phyloP scores from a whole-genome alignment of 2,888 invertebrate genomes.

The Oxystoma pomonae region DNA sequence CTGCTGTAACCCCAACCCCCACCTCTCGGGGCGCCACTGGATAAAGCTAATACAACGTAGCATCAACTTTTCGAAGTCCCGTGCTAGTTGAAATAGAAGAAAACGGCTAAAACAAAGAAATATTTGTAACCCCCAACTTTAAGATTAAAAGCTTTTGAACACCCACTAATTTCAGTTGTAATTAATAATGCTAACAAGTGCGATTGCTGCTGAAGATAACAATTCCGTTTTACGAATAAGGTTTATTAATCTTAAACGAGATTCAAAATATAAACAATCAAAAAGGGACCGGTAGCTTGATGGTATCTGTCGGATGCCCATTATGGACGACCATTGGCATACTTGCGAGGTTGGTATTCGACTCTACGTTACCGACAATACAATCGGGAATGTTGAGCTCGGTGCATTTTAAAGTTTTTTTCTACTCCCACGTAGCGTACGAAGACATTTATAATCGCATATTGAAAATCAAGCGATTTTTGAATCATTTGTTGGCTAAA shows the following conservation, averaged over 20 bases:
- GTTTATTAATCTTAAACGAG: slow-evolving; percentile 38
- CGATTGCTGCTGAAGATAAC: slow-evolving; percentile 6
- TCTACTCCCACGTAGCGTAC: slow-evolving; percentile 21
- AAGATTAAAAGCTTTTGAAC: too few species aligned
- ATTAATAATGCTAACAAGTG: too few species aligned
- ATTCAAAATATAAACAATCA: slow-evolving; percentile 30
- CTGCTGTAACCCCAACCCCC: too few species aligned
- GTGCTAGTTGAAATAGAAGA: too few species aligned
- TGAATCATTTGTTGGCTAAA: too few species aligned
- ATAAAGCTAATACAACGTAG: too few species aligned
- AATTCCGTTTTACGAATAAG: slow-evolving; percentile 30
- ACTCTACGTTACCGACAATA: slow-evolving; percentile 26
- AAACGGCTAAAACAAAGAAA: too few species aligned
- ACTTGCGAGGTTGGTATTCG: slow-evolving; percentile 27
- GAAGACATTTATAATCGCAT: slow-evolving; percentile 8
- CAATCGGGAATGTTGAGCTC: slow-evolving; percentile 13
- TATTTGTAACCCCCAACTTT: too few species aligned
- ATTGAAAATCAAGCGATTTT: too few species aligned
- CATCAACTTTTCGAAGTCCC: too few species aligned
- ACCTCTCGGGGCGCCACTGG: too few species aligned
- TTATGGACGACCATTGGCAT: slow-evolving; percentile 36
- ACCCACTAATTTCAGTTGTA: too few species aligned
- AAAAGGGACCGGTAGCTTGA: slow-evolving; percentile 36
- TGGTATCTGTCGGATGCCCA: slow-evolving; percentile 31
- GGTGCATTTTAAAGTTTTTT: slow-evolving; percentile 17